A percentile compares a stretch with the other conserved stretches of the same genome.
These are phyloP conservation scores for Hestina assimilis DNA, from an alignment of 1,140 invertebrate species.

Conservation along the genomic window DNA sequence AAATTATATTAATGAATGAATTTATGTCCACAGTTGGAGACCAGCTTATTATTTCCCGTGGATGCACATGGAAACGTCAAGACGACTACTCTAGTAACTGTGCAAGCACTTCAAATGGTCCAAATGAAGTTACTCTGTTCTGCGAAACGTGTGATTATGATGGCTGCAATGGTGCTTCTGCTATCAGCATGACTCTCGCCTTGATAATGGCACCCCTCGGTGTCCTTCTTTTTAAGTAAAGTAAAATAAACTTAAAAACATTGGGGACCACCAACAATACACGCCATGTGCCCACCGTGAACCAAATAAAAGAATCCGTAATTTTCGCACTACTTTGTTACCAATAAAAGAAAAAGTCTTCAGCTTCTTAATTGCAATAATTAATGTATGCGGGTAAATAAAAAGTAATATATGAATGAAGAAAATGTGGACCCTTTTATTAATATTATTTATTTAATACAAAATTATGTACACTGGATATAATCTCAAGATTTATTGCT, in stretches of 20 bases:
- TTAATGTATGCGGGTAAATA: too few relatives aligned
- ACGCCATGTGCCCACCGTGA: constrained; percentile 35
- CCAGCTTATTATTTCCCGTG: constrained; percentile 68
- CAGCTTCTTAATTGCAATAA: too few relatives aligned
- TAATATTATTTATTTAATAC: too few relatives aligned
- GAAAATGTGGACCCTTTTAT: too few relatives aligned
- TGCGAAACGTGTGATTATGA: constrained; percentile 79
- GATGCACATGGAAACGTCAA: constrained; percentile 78
- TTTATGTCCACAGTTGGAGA: constrained; percentile 77
- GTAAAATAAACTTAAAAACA: constrained; percentile 16
- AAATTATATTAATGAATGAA: too few relatives aligned
- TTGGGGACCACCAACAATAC: constrained; percentile 36
- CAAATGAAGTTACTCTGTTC: constrained; percentile 78
- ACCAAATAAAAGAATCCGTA: constrained; percentile 23
- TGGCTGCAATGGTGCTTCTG: constrained; percentile 74
- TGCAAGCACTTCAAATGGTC: constrained; percentile 62
- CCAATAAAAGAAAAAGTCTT: too few relatives aligned
- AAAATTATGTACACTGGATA: too few relatives aligned
- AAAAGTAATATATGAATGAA: too few relatives aligned
- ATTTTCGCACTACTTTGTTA: constrained; percentile 1
- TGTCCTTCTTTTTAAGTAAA: constrained; percentile 66
- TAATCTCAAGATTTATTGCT: too few relatives aligned
- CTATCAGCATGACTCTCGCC: constrained; percentile 65
- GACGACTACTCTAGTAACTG: constrained; percentile 78
- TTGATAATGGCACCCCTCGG: constrained; percentile 63